phyloP scores from a whole-genome alignment of 2,888 invertebrate species.

The Nomada fabriciana region DNA sequence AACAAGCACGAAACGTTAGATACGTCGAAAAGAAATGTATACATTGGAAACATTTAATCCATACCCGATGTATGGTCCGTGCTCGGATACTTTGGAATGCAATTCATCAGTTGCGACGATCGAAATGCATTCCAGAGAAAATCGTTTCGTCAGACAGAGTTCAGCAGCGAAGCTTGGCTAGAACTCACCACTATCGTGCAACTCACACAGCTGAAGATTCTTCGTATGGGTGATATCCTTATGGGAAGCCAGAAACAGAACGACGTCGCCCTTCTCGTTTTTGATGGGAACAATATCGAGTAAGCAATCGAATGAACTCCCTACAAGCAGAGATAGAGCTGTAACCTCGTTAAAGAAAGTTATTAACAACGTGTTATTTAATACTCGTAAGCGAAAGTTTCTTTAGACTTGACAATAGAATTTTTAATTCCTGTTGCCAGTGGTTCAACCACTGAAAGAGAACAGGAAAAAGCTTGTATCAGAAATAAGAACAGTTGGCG shows the following conservation, averaged over 20 bases:
- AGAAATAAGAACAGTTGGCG: neutral
- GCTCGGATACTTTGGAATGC: constrained; percentile 59
- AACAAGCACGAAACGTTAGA: constrained; percentile 54
- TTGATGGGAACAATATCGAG: constrained; percentile 99
- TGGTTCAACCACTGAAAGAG: neutral
- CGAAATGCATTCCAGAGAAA: constrained; percentile 60
- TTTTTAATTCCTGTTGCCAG: neutral
- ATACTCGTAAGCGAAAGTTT: neutral
- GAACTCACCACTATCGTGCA: constrained; percentile 94
- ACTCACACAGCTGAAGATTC: constrained; percentile 87
- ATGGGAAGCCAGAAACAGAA: constrained; percentile 97
- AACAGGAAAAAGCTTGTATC: neutral
- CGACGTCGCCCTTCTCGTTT: constrained; percentile 98
- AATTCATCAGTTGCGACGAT: constrained; percentile 54
- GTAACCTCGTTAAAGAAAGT: neutral
- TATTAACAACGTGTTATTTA: neutral
- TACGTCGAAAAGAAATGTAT: constrained; percentile 85
- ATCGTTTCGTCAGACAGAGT: constrained; percentile 58
- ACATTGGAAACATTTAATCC: constrained; percentile 50
- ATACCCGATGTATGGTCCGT: constrained; percentile 49
- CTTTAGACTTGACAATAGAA: neutral
- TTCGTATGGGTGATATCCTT: constrained; percentile 98
- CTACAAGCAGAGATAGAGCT: constrained; percentile 85
- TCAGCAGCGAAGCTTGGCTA: constrained; percentile 70
- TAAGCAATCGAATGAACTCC: constrained; percentile 97